phyloP scores from a whole-genome alignment of 2,797 vertebrate species.

The Spea hammondii region DNA sequence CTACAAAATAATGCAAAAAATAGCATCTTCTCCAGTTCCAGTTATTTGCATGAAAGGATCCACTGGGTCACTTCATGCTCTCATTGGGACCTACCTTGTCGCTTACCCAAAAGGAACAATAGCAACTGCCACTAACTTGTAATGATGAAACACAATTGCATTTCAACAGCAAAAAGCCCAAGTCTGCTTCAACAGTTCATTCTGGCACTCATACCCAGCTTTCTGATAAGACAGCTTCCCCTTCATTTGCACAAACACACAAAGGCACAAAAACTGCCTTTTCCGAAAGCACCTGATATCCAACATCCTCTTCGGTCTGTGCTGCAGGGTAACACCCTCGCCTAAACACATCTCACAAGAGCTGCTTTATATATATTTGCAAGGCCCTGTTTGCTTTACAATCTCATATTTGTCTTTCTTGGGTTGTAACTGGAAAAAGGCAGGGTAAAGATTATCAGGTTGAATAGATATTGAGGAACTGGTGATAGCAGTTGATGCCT shows the following conservation, averaged over 20 bases:
- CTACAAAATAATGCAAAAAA: too few relatives aligned
- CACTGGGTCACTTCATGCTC: too few relatives aligned
- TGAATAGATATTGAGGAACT: constrained; percentile 9
- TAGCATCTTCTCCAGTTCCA: too few relatives aligned
- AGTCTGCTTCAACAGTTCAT: constrained; percentile 2
- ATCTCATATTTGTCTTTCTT: constrained; percentile 32
- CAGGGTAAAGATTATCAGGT: constrained; percentile 1
- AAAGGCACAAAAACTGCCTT: constrained; percentile 7
- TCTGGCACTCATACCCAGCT: background rate
- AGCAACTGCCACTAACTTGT: background rate
- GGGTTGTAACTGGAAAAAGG: background rate
- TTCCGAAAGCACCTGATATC: constrained; percentile 26
- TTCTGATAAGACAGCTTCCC: constrained; percentile 18
- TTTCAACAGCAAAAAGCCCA: background rate
- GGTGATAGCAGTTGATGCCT: background rate
- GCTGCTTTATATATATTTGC: constrained; percentile 6
- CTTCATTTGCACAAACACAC: background rate
- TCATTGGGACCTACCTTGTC: background rate
- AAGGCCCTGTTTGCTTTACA: constrained; percentile 37
- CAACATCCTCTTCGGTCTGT: background rate
- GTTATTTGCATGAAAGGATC: too few relatives aligned
- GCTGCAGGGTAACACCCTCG: constrained; percentile 8
- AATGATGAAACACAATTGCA: background rate
- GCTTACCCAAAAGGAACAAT: background rate
- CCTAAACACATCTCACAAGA: constrained; percentile 6